Percentiles rank a stretch among this genome's conserved stretches.
These are phyloP conservation scores for Paedocypris sp. DNA, from an alignment of 2,113 vertebrate species.

Conservation along the genomic window DNA sequence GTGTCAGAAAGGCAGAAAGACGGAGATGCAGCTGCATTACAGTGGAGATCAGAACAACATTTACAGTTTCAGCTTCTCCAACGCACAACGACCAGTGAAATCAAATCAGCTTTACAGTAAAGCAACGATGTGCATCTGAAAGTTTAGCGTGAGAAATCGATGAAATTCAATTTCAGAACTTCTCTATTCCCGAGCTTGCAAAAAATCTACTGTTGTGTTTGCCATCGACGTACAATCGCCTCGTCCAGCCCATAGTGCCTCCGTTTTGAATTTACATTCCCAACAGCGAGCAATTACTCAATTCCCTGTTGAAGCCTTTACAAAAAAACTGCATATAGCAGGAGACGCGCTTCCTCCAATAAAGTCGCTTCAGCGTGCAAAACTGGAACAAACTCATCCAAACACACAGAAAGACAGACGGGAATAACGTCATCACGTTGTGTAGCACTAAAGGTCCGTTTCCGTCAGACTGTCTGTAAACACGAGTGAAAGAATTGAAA, in stretches of 20 bases:
- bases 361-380: neutral
- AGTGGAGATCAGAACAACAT: too few species aligned
- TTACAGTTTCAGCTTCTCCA: too few species aligned
- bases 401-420: constrained; percentile 8
- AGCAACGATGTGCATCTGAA: neutral
- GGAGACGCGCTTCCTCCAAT: neutral
- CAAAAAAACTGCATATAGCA: neutral
- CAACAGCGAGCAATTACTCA: constrained; percentile 1
- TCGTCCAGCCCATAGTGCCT: neutral
- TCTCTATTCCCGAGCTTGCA: neutral
- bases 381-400: neutral
- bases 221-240: neutral
- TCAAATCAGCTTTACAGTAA: neutral
- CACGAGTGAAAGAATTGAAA: constrained; percentile 35
- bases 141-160: neutral
- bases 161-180: neutral
- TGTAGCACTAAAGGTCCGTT: constrained; percentile 44
- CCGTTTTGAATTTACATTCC: constrained; percentile 1
- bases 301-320: constrained; percentile 1
- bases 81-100: neutral
- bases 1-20: constrained; percentile 23
- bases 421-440: constrained; percentile 43
- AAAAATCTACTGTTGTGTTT: neutral
- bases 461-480: constrained; percentile 44
- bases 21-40: too few species aligned